Evolutionary conservation across 2,113 vertebrate genomes (phyloP).

Genomic region (Phyllostomus hastatus): DNA sequence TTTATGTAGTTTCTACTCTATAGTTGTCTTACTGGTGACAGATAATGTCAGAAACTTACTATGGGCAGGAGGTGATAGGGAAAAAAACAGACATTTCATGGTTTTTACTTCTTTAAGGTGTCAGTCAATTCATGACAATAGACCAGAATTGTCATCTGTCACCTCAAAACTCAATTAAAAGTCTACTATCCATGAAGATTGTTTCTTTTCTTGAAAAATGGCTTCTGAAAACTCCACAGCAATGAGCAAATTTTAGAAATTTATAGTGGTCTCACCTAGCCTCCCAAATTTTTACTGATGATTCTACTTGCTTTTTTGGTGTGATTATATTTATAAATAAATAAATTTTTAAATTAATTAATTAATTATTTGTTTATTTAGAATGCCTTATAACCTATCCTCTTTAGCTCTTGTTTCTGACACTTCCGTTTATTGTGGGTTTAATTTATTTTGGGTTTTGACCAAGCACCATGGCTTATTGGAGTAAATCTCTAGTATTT

Average conservation of each 20-base stretch:
- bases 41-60: neutral
- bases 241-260: slow-evolving; percentile 27
- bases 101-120: neutral
- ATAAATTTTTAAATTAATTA: too few relatives aligned
- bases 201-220: neutral
- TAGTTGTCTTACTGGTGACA: neutral
- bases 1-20: neutral
- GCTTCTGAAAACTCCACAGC: neutral
- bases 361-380: neutral
- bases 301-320: neutral
- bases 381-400: neutral
- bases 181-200: neutral
- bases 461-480: neutral
- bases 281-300: neutral
- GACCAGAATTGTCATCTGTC: neutral
- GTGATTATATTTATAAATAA: neutral
- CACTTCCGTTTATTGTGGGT: neutral
- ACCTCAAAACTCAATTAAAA: neutral
- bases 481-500: slow-evolving; percentile 3
- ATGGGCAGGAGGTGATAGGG: neutral
- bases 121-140: neutral
- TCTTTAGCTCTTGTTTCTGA: neutral
- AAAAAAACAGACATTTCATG: neutral
- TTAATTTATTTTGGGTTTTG: slow-evolving; percentile 20
- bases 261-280: neutral